Base-by-base conservation (phyloP, 2,113 vertebrate species). In the Halichoerus grypus region DNA sequence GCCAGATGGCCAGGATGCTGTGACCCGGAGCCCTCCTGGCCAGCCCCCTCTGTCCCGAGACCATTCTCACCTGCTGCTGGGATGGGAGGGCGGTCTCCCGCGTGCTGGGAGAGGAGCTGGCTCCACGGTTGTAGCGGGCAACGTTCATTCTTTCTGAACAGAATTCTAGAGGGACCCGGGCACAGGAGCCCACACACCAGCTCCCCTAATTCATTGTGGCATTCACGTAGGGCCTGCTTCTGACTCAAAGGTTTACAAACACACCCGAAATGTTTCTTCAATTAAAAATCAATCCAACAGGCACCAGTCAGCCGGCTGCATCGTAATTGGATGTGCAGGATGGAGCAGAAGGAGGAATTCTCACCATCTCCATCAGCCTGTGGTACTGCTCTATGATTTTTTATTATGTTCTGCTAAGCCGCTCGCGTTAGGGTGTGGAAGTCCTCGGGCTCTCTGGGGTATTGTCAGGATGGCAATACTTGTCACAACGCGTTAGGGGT, bases 201-300 rank as follows among this genome's bases (percentile, higher is more conserved):
- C 65, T 96, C 89, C 89, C 89, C 86, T 98, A 95, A 98, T 98
- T 98, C 36, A 14, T 2, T 82, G 88, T 97, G 98, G 95, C 96
- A 97, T 90, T 98, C 9, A 13, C 91, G 94, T 79, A 86, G 92
- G 86, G 83, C 94, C 96, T 98, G 53, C 90, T 88, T 97, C 97
- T 96, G 88, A 97, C 92, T 98, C 83, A 80, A 97, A 98, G 95
- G 79, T 97, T 97, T 98, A 96, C 96, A 97, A 97, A 98, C 97
- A 98, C 55, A 96, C 88, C 97, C 88, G 84, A 97, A 96, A 97
- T 81, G 98, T 94, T 98, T 98, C 96, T 96, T 98, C 97, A 97
- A 98, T 98, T 98, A 98, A 98, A 98, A 98, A 98, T 98, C 98
- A 98, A 98, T 96, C 96, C 61, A 93, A 90, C 51, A 97, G 95